Evolutionary conservation across 2,888 invertebrate genomes (phyloP), one percentile per base, ranked within the genome.

Genomic region (Nemoura dubitans): DNA sequence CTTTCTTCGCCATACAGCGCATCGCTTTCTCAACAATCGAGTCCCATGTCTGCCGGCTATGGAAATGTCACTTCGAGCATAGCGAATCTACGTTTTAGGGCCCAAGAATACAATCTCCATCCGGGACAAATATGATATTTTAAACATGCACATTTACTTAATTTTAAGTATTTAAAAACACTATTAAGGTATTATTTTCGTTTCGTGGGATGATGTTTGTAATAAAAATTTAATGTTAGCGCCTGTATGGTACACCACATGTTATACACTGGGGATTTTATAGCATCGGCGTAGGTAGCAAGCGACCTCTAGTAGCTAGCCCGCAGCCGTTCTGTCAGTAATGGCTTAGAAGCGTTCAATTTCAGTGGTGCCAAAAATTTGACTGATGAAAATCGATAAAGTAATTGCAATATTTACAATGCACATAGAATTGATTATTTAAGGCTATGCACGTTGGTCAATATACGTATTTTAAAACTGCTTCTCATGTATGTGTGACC

Each of bases 81-180:
- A 87, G 91, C 92, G 78, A 92, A 94, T 89, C 91, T 94, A 87
- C 91, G 94, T 89, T 91, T 94, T 87, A 92, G 94, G 89, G 94
- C 94, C 0, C 94, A 94, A 88, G 94, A 94, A 90, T 94, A 91
- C 89, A 91, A 88, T 26, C 87, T 89, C 43, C 88, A 88, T 43
- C 87, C 87, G 14, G 43, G 86, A 28, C 88, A 88, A 76, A 36
- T 88, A 59, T 88, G 86, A 80, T 42, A 16, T 16, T 59, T 36
- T 59, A 59, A 77, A n/a, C 2, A 59, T 59, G 59, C 14, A 21
- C 21, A 59, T 59, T 6, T 78, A 26, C 27, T 25, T 16, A 78
- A 5, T 3, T 59, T 59, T 59, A 59, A 59, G 59, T 59, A 59
- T 59, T 16, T 59, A 21, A 59, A 3, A 59, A 14, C 36, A 10